Conservation (phyloP, 2,113 vertebrate genomes). For the Poeciliopsis occidentalis region DNA sequence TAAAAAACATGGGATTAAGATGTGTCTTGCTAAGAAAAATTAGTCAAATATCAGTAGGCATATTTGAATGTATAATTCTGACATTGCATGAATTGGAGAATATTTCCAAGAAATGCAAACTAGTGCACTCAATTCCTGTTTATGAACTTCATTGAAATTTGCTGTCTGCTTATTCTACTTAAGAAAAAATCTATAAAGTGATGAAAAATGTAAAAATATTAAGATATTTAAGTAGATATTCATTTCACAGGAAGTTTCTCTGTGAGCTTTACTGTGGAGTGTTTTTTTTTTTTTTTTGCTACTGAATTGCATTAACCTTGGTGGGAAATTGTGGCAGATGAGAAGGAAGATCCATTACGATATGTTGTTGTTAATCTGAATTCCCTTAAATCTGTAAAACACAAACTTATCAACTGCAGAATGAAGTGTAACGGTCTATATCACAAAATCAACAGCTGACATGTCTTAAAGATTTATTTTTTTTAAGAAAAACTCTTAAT, state of each 20-base stretch:
- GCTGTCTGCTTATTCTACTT: too few species aligned
- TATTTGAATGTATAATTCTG: too few species aligned
- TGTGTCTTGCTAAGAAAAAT: not conserved
- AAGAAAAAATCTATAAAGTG: too few species aligned
- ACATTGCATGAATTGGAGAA: too few species aligned
- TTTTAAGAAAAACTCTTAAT: not conserved
- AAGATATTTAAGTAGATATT: too few species aligned
- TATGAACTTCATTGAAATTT: too few species aligned
- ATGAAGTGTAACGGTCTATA: not conserved
- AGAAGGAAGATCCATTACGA: not conserved
- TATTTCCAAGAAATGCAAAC: too few species aligned
- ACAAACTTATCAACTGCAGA: not conserved
- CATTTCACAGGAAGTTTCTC: not conserved
- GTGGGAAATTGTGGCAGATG: not conserved
- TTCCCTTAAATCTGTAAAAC: not conserved
- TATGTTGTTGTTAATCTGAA: too few species aligned
- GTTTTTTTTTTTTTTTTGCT: too few species aligned
- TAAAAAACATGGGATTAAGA: not conserved
- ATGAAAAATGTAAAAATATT: too few species aligned
- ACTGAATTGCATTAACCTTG: not conserved
- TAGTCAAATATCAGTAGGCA: not conserved
- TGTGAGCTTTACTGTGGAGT: not conserved
- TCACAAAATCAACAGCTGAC: not conserved
- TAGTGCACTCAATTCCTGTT: too few species aligned
- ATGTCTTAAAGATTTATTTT: not conserved